Conservation (phyloP, 2,888 invertebrate species). For the Dicycla oo region DNA sequence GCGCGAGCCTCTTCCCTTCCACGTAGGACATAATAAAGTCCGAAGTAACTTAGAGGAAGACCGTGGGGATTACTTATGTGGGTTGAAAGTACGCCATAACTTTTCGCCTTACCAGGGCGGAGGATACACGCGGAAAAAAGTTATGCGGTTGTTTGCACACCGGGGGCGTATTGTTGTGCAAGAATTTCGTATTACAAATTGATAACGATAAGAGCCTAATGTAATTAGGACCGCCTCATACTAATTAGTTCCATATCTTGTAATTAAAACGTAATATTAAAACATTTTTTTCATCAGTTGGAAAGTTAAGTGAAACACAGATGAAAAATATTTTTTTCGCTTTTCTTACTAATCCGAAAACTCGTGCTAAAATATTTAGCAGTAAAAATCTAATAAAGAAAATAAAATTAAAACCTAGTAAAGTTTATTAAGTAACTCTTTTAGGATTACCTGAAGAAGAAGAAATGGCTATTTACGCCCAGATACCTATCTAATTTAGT, state of each 20-base stretch:
- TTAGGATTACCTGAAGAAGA: conserved; percentile 22
- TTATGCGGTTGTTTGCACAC: not conserved
- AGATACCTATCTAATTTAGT: conserved; percentile 18
- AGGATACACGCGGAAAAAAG: not conserved
- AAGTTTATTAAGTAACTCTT: conserved; percentile 11
- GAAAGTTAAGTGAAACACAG: not conserved
- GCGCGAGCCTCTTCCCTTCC: not conserved
- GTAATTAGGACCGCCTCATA: not conserved
- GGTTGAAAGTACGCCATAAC: not conserved
- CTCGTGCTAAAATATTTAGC: not conserved
- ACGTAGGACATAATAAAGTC: not conserved
- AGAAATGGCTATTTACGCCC: conserved; percentile 9
- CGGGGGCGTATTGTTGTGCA: not conserved
- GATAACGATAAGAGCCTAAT: not conserved
- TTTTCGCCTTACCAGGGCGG: not conserved
- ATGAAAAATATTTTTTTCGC: not conserved
- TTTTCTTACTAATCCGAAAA: not conserved
- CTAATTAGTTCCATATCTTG: not conserved
- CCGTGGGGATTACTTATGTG: conserved; percentile 13
- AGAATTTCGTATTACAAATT: not conserved
- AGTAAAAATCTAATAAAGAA: not conserved
- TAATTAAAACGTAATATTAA: not conserved
- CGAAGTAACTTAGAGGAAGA: conserved; percentile 17
- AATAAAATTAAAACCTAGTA: not conserved
- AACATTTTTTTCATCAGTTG: not conserved